These are phyloP conservation scores for Actinernus sp. DNA, from an alignment of 92 coral and sea anemone genomes.

Conservation along the genomic window DNA sequence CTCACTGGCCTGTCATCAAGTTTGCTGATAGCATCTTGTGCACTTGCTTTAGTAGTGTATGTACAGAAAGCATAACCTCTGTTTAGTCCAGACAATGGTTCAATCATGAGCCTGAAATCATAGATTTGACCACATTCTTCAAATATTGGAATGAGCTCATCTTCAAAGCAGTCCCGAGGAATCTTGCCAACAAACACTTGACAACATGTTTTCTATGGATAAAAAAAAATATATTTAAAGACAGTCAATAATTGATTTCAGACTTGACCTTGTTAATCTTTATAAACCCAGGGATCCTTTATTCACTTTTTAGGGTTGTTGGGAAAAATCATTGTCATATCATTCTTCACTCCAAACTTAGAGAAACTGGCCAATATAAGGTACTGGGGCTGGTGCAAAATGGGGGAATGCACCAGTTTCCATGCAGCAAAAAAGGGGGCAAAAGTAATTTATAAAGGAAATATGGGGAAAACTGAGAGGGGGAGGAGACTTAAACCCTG, in stretches of 20 bases:
- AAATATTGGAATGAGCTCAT: slow-evolving; percentile 82
- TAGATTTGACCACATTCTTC: slow-evolving; percentile 76
- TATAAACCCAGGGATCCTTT: too few relatives aligned
- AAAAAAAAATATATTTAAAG: background rate
- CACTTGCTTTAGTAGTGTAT: slow-evolving; percentile 65
- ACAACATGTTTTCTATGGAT: slow-evolving; percentile 72
- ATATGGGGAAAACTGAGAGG: too few relatives aligned
- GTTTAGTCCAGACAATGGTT: slow-evolving; percentile 78
- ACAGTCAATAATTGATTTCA: background rate
- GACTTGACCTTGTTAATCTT: too few relatives aligned
- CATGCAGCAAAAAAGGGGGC: too few relatives aligned
- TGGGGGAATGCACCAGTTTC: too few relatives aligned
- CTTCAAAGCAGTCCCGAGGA: slow-evolving; percentile 89
- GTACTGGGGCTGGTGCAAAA: too few relatives aligned
- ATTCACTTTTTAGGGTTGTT: too few relatives aligned
- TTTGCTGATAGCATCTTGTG: slow-evolving; percentile 76
- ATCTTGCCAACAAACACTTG: slow-evolving; percentile 91
- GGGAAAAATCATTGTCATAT: too few relatives aligned
- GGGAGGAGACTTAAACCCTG: too few relatives aligned
- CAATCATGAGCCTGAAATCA: slow-evolving; percentile 87
- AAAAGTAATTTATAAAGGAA: too few relatives aligned
- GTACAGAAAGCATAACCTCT: slow-evolving; percentile 88
- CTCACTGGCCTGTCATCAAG: slow-evolving; percentile 84
- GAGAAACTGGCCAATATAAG: too few relatives aligned
- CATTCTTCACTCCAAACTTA: too few relatives aligned